Conservation (phyloP, 2,113 vertebrate genomes). For the Stigmatopora argus region DNA sequence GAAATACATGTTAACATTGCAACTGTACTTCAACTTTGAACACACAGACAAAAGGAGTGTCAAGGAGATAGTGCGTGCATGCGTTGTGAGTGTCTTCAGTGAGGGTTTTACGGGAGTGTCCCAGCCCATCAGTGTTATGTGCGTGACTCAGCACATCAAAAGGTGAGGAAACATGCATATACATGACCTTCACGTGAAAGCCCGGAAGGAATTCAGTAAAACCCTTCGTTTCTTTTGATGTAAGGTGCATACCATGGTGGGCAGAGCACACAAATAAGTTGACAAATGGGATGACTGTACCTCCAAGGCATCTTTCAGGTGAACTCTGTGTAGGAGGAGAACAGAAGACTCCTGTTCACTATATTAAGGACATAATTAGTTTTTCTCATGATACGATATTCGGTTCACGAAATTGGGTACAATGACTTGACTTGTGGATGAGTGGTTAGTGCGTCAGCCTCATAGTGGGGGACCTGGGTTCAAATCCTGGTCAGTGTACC, state of each 20-base stretch:
- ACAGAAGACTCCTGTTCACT: conserved; percentile 10
- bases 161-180: conserved; percentile 28
- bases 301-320: conserved; percentile 2
- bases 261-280: background rate
- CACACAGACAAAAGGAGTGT: background rate
- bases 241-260: background rate
- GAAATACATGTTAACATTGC: conserved; percentile 7
- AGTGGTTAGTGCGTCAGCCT: too few species aligned
- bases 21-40: background rate
- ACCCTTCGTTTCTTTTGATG: background rate
- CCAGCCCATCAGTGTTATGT: conserved; percentile 42
- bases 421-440: conserved; percentile 36
- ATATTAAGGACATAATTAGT: conserved; percentile 49
- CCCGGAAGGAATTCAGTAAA: conserved; percentile 13
- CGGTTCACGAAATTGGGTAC: conserved; percentile 48
- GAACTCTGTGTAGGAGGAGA: conserved; percentile 33
- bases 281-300: background rate
- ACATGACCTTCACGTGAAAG: conserved; percentile 39
- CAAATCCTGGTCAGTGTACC: background rate
- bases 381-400: conserved; percentile 28
- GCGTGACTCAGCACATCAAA: conserved; percentile 53
- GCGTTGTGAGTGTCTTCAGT: conserved; percentile 41
- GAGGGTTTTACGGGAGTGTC: conserved; percentile 23
- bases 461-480: too few species aligned
- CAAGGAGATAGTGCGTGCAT: conserved; percentile 13